Evolutionary conservation across 2,797 vertebrate genomes (phyloP).

Genomic region (Acrossocheilus wenchowensis): DNA sequence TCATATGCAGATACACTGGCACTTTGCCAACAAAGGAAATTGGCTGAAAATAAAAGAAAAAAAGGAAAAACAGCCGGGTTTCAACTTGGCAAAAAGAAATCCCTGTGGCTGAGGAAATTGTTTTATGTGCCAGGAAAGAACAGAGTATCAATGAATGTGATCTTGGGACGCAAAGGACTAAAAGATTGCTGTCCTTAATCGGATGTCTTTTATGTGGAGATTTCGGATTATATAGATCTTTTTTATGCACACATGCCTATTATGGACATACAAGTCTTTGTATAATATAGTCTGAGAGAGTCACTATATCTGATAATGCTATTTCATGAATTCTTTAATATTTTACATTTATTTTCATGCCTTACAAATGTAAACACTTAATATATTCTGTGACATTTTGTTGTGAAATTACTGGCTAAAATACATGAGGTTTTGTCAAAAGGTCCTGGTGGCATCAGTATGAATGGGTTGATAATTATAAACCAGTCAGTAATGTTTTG

Average conservation of each 20-base stretch:
- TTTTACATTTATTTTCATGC: not conserved
- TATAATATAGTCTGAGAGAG: not conserved
- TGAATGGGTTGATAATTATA: not conserved
- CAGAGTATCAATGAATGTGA: conserved; percentile 49
- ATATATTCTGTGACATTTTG: not conserved
- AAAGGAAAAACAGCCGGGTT: conserved; percentile 21
- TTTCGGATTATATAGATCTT: conserved; percentile 29
- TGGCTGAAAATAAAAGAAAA: conserved; percentile 35
- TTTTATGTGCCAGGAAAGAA: conserved; percentile 38
- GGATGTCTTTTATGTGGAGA: conserved; percentile 33
- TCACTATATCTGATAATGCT: not conserved
- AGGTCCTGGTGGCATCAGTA: not conserved
- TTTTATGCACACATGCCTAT: not conserved
- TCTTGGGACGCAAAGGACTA: conserved; percentile 28
- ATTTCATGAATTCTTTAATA: not conserved
- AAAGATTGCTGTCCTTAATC: not conserved
- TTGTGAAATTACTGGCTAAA: not conserved
- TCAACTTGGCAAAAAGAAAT: conserved; percentile 27
- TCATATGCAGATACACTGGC: conserved; percentile 60
- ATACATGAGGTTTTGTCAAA: not conserved
- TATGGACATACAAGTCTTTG: not conserved
- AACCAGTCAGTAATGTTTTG: not conserved
- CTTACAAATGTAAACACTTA: not conserved
- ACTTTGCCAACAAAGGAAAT: conserved; percentile 44
- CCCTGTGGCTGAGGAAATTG: conserved; percentile 13